Base-by-base conservation (phyloP, 2,888 invertebrate genomes). In the Odiellus spinosus region DNA sequence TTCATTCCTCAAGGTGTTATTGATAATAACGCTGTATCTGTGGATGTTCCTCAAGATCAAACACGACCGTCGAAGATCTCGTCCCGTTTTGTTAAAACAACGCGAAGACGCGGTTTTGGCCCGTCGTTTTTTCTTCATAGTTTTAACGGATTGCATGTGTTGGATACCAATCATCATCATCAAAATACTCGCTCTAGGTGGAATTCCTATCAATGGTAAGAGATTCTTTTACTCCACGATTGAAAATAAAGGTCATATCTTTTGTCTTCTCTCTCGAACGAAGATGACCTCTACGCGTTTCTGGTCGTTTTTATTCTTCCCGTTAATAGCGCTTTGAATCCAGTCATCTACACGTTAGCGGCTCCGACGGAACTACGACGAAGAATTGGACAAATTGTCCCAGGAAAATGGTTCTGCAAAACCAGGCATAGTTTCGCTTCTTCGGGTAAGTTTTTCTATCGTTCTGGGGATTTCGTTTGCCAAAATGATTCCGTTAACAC, bases 111-210 rank as follows among this genome's bases (percentile, higher is more conserved):
- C 73, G 50, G 75, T 77, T 55, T 75, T 80, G 59, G 77, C 76
- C 1, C 64, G 77, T 18, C 64, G 76, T 52, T 78, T 80, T 61
- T 78, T 79, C 59, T 72, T 78, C 58, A 79, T 80, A 53, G 78
- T 80, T 1, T 59, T 79, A 20, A 77, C 79, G 1, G 76, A 80
- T 59, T 73, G 73, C n/a, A 62, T 74, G 45, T 80, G 80, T 59
- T 80, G 80, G 80, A 71, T 74, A 12, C 80, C 80, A 6, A 77
- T 80, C 44, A 76, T 78, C 34, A 59, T 70, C 20, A 67, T 77
- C 48, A 80, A 80, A 62, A 67, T 76, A 41, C 62, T 73, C 52
- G 78, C 76, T 2, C 70, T 78, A 53, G 62, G 66, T 34, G 67
- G 71, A 40, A 64, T 71, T 44, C 65, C 68, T 52, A 70, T 76